Percentiles rank a stretch among this genome's conserved stretches.
These are phyloP conservation scores for Drosophila acutilabella DNA, from an alignment of 2,888 invertebrate genomes.

Conservation along the genomic window DNA sequence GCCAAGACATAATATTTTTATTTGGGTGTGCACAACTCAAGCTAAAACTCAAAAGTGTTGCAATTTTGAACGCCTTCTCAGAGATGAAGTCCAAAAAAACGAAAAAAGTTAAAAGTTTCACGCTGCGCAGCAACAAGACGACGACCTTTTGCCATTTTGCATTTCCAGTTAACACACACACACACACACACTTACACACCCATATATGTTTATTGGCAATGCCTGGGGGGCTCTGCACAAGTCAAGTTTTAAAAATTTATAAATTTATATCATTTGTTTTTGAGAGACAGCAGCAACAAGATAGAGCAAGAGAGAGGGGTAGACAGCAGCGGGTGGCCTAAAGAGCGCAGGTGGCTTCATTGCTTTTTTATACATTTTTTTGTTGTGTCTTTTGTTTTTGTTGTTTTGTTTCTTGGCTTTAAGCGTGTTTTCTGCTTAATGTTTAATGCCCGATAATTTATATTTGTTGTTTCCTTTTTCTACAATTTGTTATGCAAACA, in stretches of 20 bases:
- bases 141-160: conserved; percentile 77
- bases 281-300: conserved; percentile 2
- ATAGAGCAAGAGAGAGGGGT: not conserved
- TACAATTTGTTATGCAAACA: conserved; percentile 76
- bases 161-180: conserved; percentile 33
- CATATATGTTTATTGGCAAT: conserved; percentile 39
- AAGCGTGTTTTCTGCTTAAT: conserved; percentile 67
- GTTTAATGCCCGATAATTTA: conserved; percentile 75
- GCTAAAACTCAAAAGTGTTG: conserved; percentile 43
- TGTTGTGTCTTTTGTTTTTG: not conserved
- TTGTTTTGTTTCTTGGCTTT: conserved; percentile 40
- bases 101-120: conserved; percentile 44
- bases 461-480: conserved; percentile 44
- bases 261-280: conserved; percentile 74
- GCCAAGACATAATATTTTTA: conserved; percentile 4
- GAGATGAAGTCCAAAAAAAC: conserved; percentile 22
- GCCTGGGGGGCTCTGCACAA: conserved; percentile 58
- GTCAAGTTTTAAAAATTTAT: conserved; percentile 52
- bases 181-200: conserved; percentile 26
- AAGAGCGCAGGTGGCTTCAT: conserved; percentile 70
- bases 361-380: conserved; percentile 1
- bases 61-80: conserved; percentile 58
- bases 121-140: conserved; percentile 58
- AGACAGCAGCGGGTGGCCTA: conserved; percentile 66
- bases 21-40: conserved; percentile 50